These are phyloP conservation scores for Nyctalus aviator DNA, from an alignment of 2,797 vertebrate species.

Conservation along the genomic window DNA sequence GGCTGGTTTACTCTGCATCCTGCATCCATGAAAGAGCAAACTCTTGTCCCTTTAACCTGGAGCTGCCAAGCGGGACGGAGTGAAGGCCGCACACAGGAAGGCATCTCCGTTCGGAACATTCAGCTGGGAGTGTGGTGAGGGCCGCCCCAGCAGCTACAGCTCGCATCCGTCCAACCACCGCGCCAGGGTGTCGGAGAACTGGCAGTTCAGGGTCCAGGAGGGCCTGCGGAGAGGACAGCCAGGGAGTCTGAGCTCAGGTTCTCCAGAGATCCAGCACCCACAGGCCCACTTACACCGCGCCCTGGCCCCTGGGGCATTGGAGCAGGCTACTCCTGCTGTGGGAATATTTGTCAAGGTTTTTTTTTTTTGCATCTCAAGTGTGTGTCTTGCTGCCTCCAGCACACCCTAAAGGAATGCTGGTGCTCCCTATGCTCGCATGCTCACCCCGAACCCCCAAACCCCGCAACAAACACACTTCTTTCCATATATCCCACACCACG, in stretches of 20 bases:
- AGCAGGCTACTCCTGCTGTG: background rate
- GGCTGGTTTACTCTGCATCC: slow-evolving; percentile 66
- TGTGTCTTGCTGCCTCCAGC: background rate
- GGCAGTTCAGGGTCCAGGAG: slow-evolving; percentile 73
- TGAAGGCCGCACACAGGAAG: background rate
- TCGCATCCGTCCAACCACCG: slow-evolving; percentile 74
- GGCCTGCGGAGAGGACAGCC: slow-evolving; percentile 51
- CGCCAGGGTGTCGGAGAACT: background rate
- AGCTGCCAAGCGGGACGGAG: background rate
- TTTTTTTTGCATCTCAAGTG: background rate
- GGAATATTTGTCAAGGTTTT: background rate
- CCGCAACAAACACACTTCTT: background rate
- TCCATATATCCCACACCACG: background rate
- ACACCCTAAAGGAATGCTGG: background rate
- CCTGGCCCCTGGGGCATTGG: background rate
- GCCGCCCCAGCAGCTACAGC: background rate
- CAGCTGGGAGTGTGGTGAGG: rapidly evolving
- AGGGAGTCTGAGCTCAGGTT: background rate
- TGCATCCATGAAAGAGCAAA: background rate
- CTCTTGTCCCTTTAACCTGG: background rate
- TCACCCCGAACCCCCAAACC: background rate
- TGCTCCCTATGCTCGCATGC: rapidly evolving
- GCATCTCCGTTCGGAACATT: background rate
- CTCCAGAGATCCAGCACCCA: background rate
- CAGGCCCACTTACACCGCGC: background rate